A percentile compares a stretch with the other conserved stretches of the same genome.
phyloP scores from a whole-genome alignment of 1,140 invertebrate species.

The Macrotrachela quadricornifera region DNA sequence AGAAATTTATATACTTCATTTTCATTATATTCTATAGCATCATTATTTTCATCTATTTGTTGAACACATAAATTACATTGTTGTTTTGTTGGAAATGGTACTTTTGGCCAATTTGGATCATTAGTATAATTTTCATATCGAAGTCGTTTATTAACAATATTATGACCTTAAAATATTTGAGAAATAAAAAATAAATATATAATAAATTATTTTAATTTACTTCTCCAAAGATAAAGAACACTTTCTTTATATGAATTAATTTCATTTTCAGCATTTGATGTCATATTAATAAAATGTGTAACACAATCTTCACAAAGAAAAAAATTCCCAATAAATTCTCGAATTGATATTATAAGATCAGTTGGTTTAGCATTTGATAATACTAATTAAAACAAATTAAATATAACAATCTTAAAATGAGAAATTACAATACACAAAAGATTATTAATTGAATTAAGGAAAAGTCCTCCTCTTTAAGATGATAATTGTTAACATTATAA shows the following conservation, averaged over 20 bases:
- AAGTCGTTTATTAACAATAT: slow-evolving; percentile 55
- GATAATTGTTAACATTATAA: too few species aligned
- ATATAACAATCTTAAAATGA: too few species aligned
- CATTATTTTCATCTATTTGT: too few species aligned
- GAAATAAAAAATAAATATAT: background rate
- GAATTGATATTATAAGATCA: slow-evolving; percentile 52
- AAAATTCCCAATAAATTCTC: slow-evolving; percentile 69
- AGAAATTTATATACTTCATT: too few species aligned
- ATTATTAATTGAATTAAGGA: too few species aligned
- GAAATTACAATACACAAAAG: too few species aligned
- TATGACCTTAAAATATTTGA: background rate
- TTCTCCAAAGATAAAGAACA: slow-evolving; percentile 76
- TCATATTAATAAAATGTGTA: slow-evolving; percentile 51
- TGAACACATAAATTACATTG: slow-evolving; percentile 45
- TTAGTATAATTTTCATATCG: slow-evolving; percentile 54
- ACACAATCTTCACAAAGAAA: slow-evolving; percentile 78
- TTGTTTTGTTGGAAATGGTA: slow-evolving; percentile 54
- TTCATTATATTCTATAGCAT: too few species aligned
- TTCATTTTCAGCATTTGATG: slow-evolving; percentile 23
- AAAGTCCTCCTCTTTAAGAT: too few species aligned
- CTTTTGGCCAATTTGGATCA: slow-evolving; percentile 68
- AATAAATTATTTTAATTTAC: slow-evolving; percentile 53
- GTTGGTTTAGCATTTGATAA: slow-evolving; percentile 28
- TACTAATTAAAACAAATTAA: too few species aligned
- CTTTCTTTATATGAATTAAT: slow-evolving; percentile 47